phyloP scores from a whole-genome alignment of 2,113 vertebrate species.

The Pica pica region DNA sequence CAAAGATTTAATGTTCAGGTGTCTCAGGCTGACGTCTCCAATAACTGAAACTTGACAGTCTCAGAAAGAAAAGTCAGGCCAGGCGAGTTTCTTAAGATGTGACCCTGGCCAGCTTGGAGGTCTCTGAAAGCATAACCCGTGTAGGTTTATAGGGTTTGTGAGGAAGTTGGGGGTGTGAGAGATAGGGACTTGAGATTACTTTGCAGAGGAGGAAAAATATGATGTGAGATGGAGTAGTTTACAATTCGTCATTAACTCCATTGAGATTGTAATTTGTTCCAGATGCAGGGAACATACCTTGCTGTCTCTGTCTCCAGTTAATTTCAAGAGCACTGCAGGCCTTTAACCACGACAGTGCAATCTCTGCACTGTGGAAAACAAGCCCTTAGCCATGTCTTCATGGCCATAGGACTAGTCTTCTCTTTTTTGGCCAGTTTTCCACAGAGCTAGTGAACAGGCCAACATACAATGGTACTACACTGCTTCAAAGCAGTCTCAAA shows the following conservation, averaged over 20 bases:
- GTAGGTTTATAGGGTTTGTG: neutral
- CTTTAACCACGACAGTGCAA: neutral
- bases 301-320: neutral
- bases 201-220: neutral
- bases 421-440: neutral
- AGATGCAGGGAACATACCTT: neutral
- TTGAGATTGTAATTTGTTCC: neutral
- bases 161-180: neutral
- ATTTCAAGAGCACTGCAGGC: neutral
- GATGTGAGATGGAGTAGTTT: neutral
- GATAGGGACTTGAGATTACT: neutral
- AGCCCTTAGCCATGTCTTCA: neutral
- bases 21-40: neutral
- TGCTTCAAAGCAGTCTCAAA: neutral
- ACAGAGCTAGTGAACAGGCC: neutral
- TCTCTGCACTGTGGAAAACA: neutral
- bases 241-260: neutral
- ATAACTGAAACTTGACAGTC: neutral
- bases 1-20: neutral
- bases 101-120: neutral
- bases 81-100: neutral
- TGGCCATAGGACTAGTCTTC: neutral
- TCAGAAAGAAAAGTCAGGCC: neutral
- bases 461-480: accelerated
- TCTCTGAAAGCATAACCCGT: neutral